These are phyloP conservation scores for Aplodontia rufa DNA, from an alignment of 2,113 vertebrate genomes.

Conservation along the genomic window DNA sequence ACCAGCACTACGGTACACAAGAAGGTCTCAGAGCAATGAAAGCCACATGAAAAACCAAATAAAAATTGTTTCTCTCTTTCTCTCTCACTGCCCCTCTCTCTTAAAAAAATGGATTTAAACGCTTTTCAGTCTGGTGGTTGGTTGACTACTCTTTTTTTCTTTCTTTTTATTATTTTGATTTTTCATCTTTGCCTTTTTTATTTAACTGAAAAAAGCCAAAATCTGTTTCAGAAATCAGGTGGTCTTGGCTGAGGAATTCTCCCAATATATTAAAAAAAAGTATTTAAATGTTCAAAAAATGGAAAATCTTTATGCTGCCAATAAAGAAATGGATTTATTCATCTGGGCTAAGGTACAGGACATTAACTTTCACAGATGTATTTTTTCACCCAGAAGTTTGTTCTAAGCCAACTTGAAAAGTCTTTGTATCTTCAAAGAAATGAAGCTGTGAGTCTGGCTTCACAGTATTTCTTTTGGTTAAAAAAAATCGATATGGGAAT, in stretches of 20 bases:
- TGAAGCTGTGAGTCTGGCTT: not conserved
- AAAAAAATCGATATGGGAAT: constrained; percentile 6
- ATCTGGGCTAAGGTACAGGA: constrained; percentile 38
- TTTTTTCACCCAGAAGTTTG: constrained; percentile 51
- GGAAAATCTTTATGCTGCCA: constrained; percentile 69
- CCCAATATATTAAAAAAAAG: constrained; percentile 59
- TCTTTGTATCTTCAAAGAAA: constrained; percentile 63
- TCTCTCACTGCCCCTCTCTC: too few species aligned
- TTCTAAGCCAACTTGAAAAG: constrained; percentile 24
- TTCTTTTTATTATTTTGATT: constrained; percentile 66
- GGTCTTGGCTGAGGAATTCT: constrained; percentile 67
- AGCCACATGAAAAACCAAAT: too few species aligned
- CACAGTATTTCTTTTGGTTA: constrained; percentile 63
- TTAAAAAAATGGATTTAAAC: constrained; percentile 77
- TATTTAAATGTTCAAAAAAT: constrained; percentile 70
- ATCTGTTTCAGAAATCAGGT: constrained; percentile 75
- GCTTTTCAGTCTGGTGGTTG: constrained; percentile 58
- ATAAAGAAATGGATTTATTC: constrained; percentile 60
- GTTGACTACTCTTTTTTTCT: not conserved
- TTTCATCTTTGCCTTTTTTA: constrained; percentile 68
- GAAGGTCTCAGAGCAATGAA: too few species aligned
- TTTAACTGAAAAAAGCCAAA: constrained; percentile 73
- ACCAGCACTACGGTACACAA: too few species aligned
- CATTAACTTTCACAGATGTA: constrained; percentile 50
- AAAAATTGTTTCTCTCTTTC: too few species aligned